Evolutionary conservation across 2,113 vertebrate genomes (phyloP), one percentile per base, ranked within the genome.

Genomic region (Tachycineta bicolor): DNA sequence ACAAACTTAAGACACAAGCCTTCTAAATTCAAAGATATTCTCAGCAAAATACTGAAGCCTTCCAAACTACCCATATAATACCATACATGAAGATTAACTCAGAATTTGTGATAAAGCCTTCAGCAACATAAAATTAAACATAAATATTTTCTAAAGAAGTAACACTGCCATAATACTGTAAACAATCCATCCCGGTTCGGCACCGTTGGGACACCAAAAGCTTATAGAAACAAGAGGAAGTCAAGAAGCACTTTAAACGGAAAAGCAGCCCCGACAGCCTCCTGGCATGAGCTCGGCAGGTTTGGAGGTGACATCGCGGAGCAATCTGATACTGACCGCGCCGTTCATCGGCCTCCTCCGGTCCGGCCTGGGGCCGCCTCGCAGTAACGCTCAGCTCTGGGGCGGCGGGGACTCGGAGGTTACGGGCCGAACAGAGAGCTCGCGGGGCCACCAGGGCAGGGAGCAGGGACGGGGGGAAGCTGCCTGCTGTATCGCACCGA

Each of bases 131-230:
- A 9, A 74, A 75, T 43, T 55, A 64, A 73, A 50, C 25, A 41
- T 13, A 47, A 59, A 37, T 49, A 65, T 67, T 41, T 52, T 11
- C 33, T 67, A 23, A 39, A 34, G 14, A 77, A 69, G 53, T 25
- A 37, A 59, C 22, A 34, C 15, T 7, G 28, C 10, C 7, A n/a
- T 5, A 28, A 20, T 12, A 39, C 1, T 53, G n/a, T 25, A 55
- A 68, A 13, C 9, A 23, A n/a, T 19, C n/a, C 13, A 14, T 33
- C 1, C 6, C 1, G 4, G 24, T 3, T 50, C 7, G 12, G 47
- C 74, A 14, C 29, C 9, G 1, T 0, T 26, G 19, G 31, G 21
- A 31, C 6, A 5, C 25, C 52, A 21, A n/a, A 19, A 21, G 25
- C 44, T 43, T 20, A 47, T 2, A 37, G 23, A 46, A 44, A 53